These are phyloP conservation scores for Puntigrus tetrazona DNA, from an alignment of 2,113 vertebrate genomes.

Conservation along the genomic window DNA sequence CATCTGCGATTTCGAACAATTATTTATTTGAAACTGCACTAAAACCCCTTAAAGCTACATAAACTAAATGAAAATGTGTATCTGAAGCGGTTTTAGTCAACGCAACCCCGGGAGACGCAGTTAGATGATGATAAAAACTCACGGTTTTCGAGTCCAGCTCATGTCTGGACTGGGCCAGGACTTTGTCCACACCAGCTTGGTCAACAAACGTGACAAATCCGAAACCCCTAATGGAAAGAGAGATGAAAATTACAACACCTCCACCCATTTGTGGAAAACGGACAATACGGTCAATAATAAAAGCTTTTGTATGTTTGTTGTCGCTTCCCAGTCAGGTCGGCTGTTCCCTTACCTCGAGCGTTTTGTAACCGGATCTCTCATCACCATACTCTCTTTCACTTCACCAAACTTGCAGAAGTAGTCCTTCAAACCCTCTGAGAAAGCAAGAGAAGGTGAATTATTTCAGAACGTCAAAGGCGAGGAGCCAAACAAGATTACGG, in stretches of 20 bases:
- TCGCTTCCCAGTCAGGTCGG: conserved; percentile 43
- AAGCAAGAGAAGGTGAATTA: conserved; percentile 24
- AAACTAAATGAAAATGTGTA: not conserved
- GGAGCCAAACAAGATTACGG: not conserved
- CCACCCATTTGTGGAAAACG: conserved; percentile 58
- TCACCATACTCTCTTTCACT: conserved; percentile 99
- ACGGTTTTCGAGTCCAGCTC: conserved; percentile 99
- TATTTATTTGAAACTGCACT: not conserved
- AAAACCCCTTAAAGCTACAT: not conserved
- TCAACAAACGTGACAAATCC: conserved; percentile 98
- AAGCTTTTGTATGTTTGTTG: conserved; percentile 61
- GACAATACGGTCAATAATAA: conserved; percentile 73
- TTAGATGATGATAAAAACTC: conserved; percentile 68
- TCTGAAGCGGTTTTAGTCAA: not conserved
- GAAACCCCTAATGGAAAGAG: conserved; percentile 83
- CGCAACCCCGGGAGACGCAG: not conserved
- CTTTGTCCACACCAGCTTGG: conserved; percentile 98
- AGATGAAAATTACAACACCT: conserved; percentile 58
- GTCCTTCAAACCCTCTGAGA: conserved; percentile 94
- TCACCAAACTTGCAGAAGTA: conserved; percentile 99
- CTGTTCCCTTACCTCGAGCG: conserved; percentile 91
- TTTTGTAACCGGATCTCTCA: conserved; percentile 99
- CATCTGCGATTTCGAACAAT: not conserved
- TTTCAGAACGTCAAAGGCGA: not conserved
- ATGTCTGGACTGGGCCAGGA: conserved; percentile 95